phyloP scores from a whole-genome alignment of 1,140 invertebrate species.

The Leguminivora glycinivorella region DNA sequence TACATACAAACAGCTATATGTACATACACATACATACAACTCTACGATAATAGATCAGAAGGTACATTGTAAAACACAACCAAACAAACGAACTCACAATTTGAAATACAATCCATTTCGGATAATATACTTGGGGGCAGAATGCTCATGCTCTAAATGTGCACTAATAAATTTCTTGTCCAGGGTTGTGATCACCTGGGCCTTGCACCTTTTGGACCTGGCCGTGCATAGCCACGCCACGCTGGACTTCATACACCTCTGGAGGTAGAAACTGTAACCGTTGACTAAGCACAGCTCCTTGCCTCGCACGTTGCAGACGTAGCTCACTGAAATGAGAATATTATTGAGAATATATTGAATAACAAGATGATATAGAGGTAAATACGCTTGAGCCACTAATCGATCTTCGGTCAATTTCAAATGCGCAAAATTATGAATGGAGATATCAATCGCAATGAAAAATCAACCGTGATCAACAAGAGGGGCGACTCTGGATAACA shows the following conservation, averaged over 20 bases:
- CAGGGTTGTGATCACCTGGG: not conserved
- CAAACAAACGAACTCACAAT: not conserved
- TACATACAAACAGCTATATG: too few species aligned
- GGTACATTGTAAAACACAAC: not conserved
- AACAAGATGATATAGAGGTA: too few species aligned
- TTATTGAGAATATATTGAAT: too few species aligned
- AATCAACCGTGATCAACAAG: too few species aligned
- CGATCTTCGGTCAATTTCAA: too few species aligned
- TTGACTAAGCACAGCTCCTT: not conserved
- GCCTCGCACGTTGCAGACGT: not conserved
- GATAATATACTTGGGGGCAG: not conserved
- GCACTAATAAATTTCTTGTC: not conserved
- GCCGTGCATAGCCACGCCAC: not conserved
- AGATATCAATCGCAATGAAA: too few species aligned
- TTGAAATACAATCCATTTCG: not conserved
- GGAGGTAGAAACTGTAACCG: not conserved
- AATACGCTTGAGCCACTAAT: too few species aligned
- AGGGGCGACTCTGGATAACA: too few species aligned
- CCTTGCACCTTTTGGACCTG: not conserved
- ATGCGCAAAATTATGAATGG: too few species aligned
- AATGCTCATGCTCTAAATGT: not conserved
- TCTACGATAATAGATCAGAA: too few species aligned
- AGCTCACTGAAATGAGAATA: too few species aligned
- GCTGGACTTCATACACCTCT: not conserved
- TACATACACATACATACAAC: too few species aligned